Evolutionary conservation across 2,888 invertebrate species (phyloP), one percentile per base, ranked within the genome.

Genomic region (Drosophila fulvimacula): DNA sequence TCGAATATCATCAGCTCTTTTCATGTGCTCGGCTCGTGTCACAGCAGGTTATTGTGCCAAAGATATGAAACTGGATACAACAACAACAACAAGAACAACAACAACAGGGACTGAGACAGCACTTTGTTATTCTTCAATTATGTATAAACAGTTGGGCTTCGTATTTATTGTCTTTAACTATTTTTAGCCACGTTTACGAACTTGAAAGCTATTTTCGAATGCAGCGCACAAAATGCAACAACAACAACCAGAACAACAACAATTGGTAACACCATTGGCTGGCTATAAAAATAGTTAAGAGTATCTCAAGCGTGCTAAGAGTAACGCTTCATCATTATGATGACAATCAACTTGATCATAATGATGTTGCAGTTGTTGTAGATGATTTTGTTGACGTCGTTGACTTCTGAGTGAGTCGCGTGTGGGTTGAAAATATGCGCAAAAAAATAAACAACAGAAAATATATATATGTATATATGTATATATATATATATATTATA

Each of bases 401-500:
- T 77, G 74, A 73, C 70, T 83, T 65, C 72, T 65, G 61, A 72
- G 57, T 64, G 65, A 73, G 74, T 86, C 73, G 83, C 83, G 87
- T 88, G 88, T 86, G 89, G 86, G 77, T 74, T 66, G 69, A 73
- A 75, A 79, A 62, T 76, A 67, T 69, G 66, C 64, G 65, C 74
- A 73, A 82, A 69, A 41, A 41, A 9, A 17, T 30, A n/a, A 30
- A 46, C 2, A 46, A 24, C 2, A 24, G 17, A 30, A 48, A 6
- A 30, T 6, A n/a, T 15, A 5, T n/a, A n/a, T n/a, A n/a, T n/a
- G n/a, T n/a, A n/a, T 17, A 48, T 17, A 41, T 6, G 6, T 1
- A 27, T 5, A 27, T 6, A 30, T 6, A 30, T 6, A 30, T 30
- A 38, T 9, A 34, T 13, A 38, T 30, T 13, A 38, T 30, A 48